A percentile compares a stretch with the other conserved stretches of the same genome.
Conservation (phyloP, 2,888 invertebrate species). For the Slavum lentiscoides region DNA sequence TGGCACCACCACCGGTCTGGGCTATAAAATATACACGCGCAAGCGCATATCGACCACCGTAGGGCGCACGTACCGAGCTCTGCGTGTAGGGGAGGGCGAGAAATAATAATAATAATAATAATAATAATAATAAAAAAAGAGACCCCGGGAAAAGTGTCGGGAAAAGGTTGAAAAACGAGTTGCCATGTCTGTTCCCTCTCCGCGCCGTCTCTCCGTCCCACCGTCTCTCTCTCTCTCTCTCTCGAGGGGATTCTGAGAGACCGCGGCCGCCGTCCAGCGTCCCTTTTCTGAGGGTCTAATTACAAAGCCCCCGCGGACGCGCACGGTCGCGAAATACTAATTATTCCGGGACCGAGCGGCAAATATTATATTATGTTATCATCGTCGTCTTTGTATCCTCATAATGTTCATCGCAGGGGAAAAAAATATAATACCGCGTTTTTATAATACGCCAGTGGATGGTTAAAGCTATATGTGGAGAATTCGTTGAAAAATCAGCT, state of each 20-base stretch:
- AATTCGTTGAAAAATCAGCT: too few species aligned
- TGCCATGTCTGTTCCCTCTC: constrained; percentile 52
- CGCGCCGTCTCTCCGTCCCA: too few species aligned
- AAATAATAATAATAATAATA: too few species aligned
- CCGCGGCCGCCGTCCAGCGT: constrained; percentile 22
- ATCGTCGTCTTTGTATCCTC: too few species aligned
- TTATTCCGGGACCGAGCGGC: constrained; percentile 34
- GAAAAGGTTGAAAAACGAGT: constrained; percentile 54
- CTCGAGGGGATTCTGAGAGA: constrained; percentile 48
- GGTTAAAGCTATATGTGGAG: too few species aligned
- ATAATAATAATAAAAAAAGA: constrained; percentile 40
- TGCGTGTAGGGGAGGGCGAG: background rate
- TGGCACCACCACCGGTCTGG: constrained; percentile 20
- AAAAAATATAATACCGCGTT: too few species aligned
- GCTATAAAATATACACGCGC: background rate
- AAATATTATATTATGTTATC: constrained; percentile 27
- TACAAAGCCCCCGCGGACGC: constrained; percentile 53
- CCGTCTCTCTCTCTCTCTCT: background rate
- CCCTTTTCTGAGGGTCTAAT: constrained; percentile 52
- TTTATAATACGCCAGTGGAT: too few species aligned
- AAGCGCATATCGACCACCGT: background rate
- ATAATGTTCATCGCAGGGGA: too few species aligned
- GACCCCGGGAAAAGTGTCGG: constrained; percentile 53
- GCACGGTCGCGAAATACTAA: constrained; percentile 51
- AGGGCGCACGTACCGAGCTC: too few species aligned